Conservation (phyloP, 2,113 vertebrate genomes). For the Notothenia rossii region DNA sequence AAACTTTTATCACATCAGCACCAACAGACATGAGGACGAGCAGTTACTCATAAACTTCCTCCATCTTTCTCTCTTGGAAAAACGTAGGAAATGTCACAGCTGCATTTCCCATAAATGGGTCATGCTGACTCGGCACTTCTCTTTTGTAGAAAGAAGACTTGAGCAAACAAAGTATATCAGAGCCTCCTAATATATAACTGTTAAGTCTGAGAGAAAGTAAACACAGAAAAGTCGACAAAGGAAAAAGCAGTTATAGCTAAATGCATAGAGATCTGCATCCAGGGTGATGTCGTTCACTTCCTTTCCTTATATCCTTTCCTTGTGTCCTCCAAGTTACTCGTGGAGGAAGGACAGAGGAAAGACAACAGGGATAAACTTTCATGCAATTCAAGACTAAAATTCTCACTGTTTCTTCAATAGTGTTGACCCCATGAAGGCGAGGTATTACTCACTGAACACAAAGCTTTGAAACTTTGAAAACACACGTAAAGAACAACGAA, state of each 20-base stretch:
- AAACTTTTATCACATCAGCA: neutral
- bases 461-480: neutral
- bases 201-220: no score
- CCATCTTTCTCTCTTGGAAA: neutral
- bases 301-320: slow-evolving; percentile 1
- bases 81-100: neutral
- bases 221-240: no score
- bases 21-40: neutral
- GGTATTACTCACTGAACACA: neutral
- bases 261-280: no score
- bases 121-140: no score
- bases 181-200: no score
- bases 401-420: neutral
- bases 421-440: neutral
- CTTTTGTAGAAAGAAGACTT: no score
- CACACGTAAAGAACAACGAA: neutral
- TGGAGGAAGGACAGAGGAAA: neutral
- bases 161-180: no score
- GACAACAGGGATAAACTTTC: neutral
- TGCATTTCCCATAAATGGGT: neutral
- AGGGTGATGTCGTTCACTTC: neutral
- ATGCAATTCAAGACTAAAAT: neutral
- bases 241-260: no score
- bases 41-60: neutral
- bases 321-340: neutral